These are phyloP conservation scores for Hirundo rustica DNA, from an alignment of 2,797 vertebrate genomes.

Conservation along the genomic window DNA sequence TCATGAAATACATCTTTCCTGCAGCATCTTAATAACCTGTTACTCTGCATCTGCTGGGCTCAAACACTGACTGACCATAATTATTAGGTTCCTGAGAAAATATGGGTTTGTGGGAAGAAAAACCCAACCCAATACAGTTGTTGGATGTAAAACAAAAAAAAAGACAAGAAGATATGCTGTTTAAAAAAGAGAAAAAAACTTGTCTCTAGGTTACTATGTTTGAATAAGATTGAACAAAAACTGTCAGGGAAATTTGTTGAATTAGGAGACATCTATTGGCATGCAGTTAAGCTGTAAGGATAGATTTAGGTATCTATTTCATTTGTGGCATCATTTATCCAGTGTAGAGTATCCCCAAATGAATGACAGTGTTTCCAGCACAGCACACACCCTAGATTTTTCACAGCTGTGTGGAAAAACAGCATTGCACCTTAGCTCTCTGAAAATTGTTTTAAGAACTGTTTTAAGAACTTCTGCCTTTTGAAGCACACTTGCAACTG, in stretches of 20 bases:
- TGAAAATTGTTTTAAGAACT: neutral
- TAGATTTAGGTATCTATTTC: neutral
- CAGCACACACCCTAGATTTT: neutral
- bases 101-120: neutral
- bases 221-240: neutral
- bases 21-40: neutral
- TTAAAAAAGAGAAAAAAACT: neutral
- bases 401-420: neutral
- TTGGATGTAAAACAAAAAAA: neutral
- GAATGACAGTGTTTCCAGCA: neutral
- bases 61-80: neutral
- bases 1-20: neutral
- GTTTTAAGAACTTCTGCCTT: neutral
- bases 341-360: neutral
- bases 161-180: neutral
- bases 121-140: rapidly evolving
- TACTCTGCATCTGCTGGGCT: neutral
- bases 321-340: neutral
- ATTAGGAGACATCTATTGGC: neutral
- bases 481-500: neutral
- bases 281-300: neutral
- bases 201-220: neutral
- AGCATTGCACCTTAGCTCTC: neutral
- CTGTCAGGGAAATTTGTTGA: neutral
- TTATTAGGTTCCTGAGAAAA: neutral